Percentiles rank a stretch among this genome's conserved stretches.
Evolutionary conservation across 2,797 vertebrate genomes (phyloP).

Genomic region (Diplodus puntazzo): DNA sequence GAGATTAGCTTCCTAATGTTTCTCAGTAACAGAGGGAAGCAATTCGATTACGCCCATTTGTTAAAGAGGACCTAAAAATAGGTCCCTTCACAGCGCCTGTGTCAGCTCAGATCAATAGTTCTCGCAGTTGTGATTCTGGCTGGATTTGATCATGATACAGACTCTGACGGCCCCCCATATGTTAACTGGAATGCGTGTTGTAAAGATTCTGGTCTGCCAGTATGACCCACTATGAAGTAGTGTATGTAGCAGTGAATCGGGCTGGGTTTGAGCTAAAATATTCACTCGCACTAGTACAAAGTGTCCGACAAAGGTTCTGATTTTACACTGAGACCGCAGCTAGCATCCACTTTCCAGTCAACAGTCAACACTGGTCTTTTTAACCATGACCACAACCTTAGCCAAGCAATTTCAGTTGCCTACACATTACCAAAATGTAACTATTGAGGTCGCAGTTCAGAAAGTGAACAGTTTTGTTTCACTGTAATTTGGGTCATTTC

Average conservation of each 20-base stretch:
- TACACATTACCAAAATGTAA: not conserved
- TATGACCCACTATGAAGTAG: not conserved
- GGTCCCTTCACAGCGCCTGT: conserved; percentile 30
- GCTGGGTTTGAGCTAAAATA: conserved; percentile 2
- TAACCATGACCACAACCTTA: not conserved
- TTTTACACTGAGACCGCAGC: not conserved
- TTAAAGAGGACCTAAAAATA: conserved; percentile 72
- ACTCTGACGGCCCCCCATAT: conserved; percentile 17
- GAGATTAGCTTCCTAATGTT: conserved; percentile 80
- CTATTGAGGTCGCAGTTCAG: not conserved
- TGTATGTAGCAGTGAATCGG: not conserved
- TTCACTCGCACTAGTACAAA: not conserved
- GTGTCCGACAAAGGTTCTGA: too few relatives aligned
- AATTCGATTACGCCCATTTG: conserved; percentile 70
- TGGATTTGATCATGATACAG: conserved; percentile 26
- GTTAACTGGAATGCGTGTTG: conserved; percentile 15
- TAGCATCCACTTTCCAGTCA: not conserved
- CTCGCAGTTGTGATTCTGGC: conserved; percentile 21
- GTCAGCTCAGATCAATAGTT: conserved; percentile 36
- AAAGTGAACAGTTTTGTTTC: not conserved
- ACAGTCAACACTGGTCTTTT: not conserved
- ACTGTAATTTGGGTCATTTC: too few relatives aligned
- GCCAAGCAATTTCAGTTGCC: not conserved
- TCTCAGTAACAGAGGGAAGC: conserved; percentile 68
- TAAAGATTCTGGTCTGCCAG: not conserved